Percentiles rank a stretch among this genome's conserved stretches.
phyloP scores from a whole-genome alignment of 2,888 invertebrate species.

The Hydraecia micacea region DNA sequence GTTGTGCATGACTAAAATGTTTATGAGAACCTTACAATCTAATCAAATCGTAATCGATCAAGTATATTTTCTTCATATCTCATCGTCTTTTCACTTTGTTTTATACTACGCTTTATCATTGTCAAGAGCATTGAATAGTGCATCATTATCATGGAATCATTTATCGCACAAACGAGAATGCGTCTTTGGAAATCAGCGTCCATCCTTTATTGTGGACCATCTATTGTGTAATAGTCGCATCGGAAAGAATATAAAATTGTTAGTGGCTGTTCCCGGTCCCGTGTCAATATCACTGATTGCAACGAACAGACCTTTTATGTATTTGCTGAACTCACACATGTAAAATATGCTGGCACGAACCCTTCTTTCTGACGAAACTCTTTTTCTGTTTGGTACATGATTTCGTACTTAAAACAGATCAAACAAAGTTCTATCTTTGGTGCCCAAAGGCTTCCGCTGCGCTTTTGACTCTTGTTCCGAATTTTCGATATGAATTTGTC shows the following conservation, averaged over 20 bases:
- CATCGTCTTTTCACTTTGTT: slow-evolving; percentile 43
- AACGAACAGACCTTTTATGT: slow-evolving; percentile 59
- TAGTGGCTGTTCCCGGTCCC: slow-evolving; percentile 68
- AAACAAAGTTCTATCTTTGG: slow-evolving; percentile 56
- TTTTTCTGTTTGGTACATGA: slow-evolving; percentile 56
- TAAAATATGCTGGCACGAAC: slow-evolving; percentile 19
- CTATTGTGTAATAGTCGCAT: slow-evolving; percentile 53
- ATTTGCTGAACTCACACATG: slow-evolving; percentile 28
- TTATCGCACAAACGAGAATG: slow-evolving; percentile 50
- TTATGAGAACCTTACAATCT: slow-evolving; percentile 45
- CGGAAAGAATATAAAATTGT: slow-evolving; percentile 72
- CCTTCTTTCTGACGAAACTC: slow-evolving; percentile 37
- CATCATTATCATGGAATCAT: slow-evolving; percentile 55
- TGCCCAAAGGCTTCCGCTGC: not conserved
- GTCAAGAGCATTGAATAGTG: slow-evolving; percentile 59
- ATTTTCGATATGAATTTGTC: slow-evolving; percentile 21
- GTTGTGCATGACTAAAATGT: slow-evolving; percentile 46
- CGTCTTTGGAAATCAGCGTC: slow-evolving; percentile 50
- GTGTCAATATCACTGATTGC: slow-evolving; percentile 84
- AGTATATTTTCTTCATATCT: slow-evolving; percentile 32
- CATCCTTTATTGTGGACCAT: slow-evolving; percentile 31
- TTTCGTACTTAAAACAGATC: slow-evolving; percentile 58
- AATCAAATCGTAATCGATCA: slow-evolving; percentile 47
- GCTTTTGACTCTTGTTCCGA: slow-evolving; percentile 33
- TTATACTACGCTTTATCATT: slow-evolving; percentile 49